Percentiles rank a stretch among this genome's conserved stretches.
phyloP scores from a whole-genome alignment of 2,113 vertebrate species.

The Alces alces region DNA sequence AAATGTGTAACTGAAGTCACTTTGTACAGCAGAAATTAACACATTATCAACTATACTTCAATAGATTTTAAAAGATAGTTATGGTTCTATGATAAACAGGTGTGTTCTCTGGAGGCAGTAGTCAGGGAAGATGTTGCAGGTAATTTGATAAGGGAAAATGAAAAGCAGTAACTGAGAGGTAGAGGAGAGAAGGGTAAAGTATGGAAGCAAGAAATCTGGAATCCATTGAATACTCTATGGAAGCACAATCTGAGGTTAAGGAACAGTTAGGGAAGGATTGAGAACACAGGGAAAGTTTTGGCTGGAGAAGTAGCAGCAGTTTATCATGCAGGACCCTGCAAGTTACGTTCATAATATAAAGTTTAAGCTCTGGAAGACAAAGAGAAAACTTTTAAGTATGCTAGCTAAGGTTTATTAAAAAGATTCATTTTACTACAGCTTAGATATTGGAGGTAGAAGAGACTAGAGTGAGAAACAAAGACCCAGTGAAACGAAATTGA shows the following conservation, averaged over 20 bases:
- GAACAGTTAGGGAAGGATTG: background rate
- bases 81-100: accelerated
- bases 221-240: too few species aligned
- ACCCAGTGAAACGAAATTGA: accelerated
- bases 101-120: accelerated
- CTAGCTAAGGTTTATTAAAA: background rate
- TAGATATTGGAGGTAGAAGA: background rate
- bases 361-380: background rate
- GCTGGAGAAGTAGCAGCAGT: background rate
- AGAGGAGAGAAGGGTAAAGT: background rate
- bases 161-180: background rate
- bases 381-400: background rate
- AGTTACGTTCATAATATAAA: background rate
- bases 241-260: background rate
- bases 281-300: accelerated
- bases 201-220: background rate
- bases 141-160: background rate
- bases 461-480: background rate
- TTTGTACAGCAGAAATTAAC: background rate
- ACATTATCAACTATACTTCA: background rate
- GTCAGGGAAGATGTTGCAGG: background rate
- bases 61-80: background rate
- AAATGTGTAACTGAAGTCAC: background rate
- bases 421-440: background rate
- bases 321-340: background rate